These are phyloP conservation scores for Lasioglossum villosulum DNA, from an alignment of 2,888 invertebrate genomes.

Conservation along the genomic window DNA sequence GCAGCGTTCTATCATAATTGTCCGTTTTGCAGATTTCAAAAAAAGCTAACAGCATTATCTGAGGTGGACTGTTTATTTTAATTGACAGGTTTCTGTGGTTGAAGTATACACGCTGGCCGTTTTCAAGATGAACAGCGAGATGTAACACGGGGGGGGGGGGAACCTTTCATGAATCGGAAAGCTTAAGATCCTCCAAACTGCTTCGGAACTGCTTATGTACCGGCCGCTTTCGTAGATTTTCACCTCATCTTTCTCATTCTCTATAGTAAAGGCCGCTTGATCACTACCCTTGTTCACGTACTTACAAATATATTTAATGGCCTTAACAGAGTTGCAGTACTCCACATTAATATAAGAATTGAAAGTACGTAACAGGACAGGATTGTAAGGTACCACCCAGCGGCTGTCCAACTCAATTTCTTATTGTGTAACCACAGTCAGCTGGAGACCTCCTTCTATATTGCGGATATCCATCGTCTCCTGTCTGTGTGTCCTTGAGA, in stretches of 20 bases:
- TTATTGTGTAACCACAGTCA: too few species aligned
- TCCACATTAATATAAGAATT: constrained; percentile 82
- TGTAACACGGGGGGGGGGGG: too few species aligned
- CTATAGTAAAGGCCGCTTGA: constrained; percentile 5
- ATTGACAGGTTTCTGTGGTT: too few species aligned
- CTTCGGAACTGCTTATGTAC: too few species aligned
- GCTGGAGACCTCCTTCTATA: constrained; percentile 63
- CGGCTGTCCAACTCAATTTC: constrained; percentile 46
- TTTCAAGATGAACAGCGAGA: too few species aligned
- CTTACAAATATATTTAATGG: constrained; percentile 54
- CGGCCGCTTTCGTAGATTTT: too few species aligned
- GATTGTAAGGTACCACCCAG: constrained; percentile 68
- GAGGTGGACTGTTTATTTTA: too few species aligned
- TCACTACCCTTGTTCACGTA: constrained; percentile 75
- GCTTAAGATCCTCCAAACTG: too few species aligned
- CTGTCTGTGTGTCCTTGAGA: constrained; percentile 71
- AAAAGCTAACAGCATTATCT: not conserved
- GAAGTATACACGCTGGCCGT: too few species aligned
- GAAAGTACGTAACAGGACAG: constrained; percentile 68
- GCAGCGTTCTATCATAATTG: constrained; percentile 78
- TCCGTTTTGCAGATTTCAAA: constrained; percentile 57
- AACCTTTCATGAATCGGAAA: too few species aligned
- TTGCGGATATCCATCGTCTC: constrained; percentile 77
- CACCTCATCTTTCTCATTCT: too few species aligned
- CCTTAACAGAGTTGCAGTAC: constrained; percentile 82